Base-by-base conservation (phyloP, 2,113 vertebrate species). In the Dromas ardeola region DNA sequence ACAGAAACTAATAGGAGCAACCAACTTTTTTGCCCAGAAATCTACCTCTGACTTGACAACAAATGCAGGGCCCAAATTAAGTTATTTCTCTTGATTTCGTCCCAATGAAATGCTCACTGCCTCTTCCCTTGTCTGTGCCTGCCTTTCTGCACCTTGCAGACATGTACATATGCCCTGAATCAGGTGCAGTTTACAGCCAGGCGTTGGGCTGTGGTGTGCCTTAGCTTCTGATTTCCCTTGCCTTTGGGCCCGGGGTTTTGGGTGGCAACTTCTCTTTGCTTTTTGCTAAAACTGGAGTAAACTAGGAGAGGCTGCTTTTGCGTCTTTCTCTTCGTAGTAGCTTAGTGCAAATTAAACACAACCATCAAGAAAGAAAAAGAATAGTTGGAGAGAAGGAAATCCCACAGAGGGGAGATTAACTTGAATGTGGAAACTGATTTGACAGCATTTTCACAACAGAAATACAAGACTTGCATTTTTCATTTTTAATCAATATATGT, bases 111-210 rank as follows among this genome's bases (percentile, higher is more conserved):
- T 55, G 4, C 7, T 87, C 69, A 7, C 34, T 55, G 29, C 4
- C 6, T 2, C 23, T 85, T 90, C 18, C 36, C 3, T 43, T 84
- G 27, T 18, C 42, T 19, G 14, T 4, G 6, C 50, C 82, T 52
- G 59, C 34, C 38, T 67, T 62, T 88, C 55, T 78, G 20, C 42
- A 63, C 40, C 65, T 63, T 73, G 30, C 8, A 86, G 52, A n/a
- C 4, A 1, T 7, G 19, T 10, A 18, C 0, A 0, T 22, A 38
- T 27, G 10, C 25, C 21, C 32, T 38, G 18, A n/a, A 27, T 15
- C 29, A 55, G 59, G 5, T 13, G 15, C 50, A 34, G 32, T 42
- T 66, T 25, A 18, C 25, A 80, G 32, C 10, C 61, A 70, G 42
- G 22, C 21, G 2, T 14, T 18, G 19, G 40, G 25, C 40, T 65